Conservation (phyloP, 2,888 invertebrate species). For the Netelia melanura region DNA sequence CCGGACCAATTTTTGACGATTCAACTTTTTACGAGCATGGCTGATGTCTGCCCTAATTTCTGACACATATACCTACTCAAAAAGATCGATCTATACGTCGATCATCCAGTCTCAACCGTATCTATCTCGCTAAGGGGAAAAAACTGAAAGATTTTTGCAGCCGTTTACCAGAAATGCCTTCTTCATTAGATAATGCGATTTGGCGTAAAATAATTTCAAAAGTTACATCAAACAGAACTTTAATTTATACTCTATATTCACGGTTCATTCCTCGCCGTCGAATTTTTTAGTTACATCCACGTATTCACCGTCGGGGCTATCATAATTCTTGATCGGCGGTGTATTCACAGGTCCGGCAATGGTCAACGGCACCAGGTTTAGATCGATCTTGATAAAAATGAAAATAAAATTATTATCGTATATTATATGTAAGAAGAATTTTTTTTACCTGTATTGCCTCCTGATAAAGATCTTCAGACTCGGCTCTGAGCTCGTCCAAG, state of each 20-base stretch:
- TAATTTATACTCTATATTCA: background rate
- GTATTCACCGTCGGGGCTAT: slow-evolving; percentile 96
- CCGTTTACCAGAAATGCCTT: background rate
- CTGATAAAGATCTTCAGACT: slow-evolving; percentile 94
- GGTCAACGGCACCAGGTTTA: slow-evolving; percentile 89
- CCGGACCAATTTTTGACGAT: no score
- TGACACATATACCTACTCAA: no score
- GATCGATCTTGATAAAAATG: slow-evolving; percentile 88
- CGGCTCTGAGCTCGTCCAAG: slow-evolving; percentile 91
- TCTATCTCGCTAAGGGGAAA: background rate
- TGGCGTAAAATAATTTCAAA: background rate
- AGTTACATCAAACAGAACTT: slow-evolving; percentile 26
- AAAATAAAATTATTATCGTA: slow-evolving; percentile 18
- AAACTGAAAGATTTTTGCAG: background rate
- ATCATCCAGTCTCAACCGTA: no score
- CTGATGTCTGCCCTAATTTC: no score
- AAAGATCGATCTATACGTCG: no score
- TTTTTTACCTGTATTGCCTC: slow-evolving; percentile 93
- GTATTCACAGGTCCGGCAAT: slow-evolving; percentile 91
- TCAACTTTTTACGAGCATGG: no score
- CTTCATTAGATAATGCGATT: slow-evolving; percentile 38
- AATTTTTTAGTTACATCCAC: slow-evolving; percentile 91
- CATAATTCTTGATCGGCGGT: slow-evolving; percentile 93
- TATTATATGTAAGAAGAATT: slow-evolving; percentile 86
- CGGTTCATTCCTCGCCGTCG: slow-evolving; percentile 72